These are phyloP conservation scores for Macropus fuliginosus DNA, from an alignment of 2,797 vertebrate genomes.

Conservation along the genomic window DNA sequence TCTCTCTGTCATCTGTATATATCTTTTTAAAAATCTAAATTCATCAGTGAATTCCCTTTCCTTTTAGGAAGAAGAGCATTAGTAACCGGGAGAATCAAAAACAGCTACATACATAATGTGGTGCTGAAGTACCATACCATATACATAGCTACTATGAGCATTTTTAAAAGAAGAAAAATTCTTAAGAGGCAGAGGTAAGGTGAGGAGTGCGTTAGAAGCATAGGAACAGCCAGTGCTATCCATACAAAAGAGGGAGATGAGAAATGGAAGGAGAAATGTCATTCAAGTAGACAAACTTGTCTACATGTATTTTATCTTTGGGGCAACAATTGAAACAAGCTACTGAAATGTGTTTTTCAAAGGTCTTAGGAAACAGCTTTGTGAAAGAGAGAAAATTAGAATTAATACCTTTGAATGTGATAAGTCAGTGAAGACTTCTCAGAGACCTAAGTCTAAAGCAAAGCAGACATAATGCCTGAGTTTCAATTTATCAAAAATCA, in stretches of 20 bases:
- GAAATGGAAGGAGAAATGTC: not conserved
- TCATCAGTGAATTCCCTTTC: not conserved
- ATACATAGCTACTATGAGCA: not conserved
- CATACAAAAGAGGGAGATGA: not conserved
- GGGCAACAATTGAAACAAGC: not conserved
- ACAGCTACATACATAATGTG: not conserved
- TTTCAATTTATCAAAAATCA: too few species aligned
- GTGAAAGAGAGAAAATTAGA: not conserved
- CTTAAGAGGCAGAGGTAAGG: not conserved
- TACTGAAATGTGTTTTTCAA: not conserved
- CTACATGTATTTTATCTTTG: not conserved
- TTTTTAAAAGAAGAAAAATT: not conserved
- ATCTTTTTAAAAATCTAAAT: not conserved
- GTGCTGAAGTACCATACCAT: too few species aligned
- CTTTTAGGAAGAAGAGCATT: not conserved
- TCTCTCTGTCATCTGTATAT: not conserved
- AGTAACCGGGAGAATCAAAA: not conserved
- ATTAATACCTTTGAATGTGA: not conserved
- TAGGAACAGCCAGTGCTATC: not conserved
- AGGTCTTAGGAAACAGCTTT: not conserved
- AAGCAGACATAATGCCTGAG: too few species aligned
- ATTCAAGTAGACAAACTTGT: not conserved
- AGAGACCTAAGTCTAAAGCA: too few species aligned
- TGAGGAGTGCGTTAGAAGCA: not conserved
- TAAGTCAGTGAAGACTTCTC: too few species aligned